Evolutionary conservation across 2,888 invertebrate species (phyloP), one percentile per base, ranked within the genome.

Genomic region (Morpho deidamia): DNA sequence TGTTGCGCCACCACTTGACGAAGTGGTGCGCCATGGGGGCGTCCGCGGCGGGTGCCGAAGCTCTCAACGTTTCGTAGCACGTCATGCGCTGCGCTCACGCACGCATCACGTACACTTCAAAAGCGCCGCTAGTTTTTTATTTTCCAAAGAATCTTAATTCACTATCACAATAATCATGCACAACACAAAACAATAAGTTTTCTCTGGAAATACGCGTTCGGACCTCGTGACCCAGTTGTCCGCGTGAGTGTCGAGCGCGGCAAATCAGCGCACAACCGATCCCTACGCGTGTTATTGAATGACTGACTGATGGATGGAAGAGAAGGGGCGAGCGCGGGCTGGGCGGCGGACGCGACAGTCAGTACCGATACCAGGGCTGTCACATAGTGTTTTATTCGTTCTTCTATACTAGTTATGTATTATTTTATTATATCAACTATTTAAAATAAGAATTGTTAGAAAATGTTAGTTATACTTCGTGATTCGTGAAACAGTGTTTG

Each of bases 1-100:
- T 93, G 84, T 92, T 92, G 90, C 92, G 93, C 93, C 93, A 93
- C 93, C 93, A 93, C 91, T 93, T 93, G 85, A 93, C 92, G 81
- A 93, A 91, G 91, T 93, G 93, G 90, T 92, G 92, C 87, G 93
- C 93, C 93, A 93, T 93, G 91, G 91, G 92, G 90, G 86, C 88
- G 88, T 84, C 86, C 74, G 81, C 83, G 82, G 83, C 86, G 81
- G 88, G 82, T 87, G 89, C 89, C 88, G 89, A 80, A 83, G 85
- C 78, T 87, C 86, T 88, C 81, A 90, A 76, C 81, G 88, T 86
- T 84, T 90, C 90, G 90, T 90, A 90, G 88, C 90, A 90, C 88
- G 90, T 90, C 90, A 90, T 90, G 83, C 88, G 86, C 87, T 88
- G 88, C 88, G 88, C 89, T 89, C 88, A 89, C 89, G 89, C 88